phyloP scores from a whole-genome alignment of 2,113 vertebrate species.

The Enhydra lutris region DNA sequence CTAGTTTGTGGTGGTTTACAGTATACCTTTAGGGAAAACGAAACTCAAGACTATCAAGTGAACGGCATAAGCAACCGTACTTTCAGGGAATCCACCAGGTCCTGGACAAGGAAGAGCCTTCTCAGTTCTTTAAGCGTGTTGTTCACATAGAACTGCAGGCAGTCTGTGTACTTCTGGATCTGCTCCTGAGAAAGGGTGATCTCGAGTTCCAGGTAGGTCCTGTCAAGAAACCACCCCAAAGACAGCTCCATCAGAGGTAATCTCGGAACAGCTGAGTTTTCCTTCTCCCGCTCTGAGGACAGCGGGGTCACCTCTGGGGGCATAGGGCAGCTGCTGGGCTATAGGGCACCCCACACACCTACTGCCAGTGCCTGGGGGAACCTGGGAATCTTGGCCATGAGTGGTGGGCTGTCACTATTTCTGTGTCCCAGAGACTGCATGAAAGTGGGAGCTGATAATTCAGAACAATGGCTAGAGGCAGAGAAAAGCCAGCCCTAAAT shows the following conservation, averaged over 20 bases:
- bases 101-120: constrained; percentile 97
- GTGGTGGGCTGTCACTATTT: neutral
- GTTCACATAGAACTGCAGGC: constrained; percentile 94
- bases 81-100: constrained; percentile 98
- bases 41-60: neutral
- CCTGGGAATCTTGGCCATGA: too few species aligned
- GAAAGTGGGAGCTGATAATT: neutral
- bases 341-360: neutral
- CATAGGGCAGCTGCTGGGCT: neutral
- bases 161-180: constrained; percentile 98
- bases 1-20: neutral
- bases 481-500: neutral
- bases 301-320: neutral
- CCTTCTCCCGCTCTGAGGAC: neutral
- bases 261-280: neutral
- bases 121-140: constrained; percentile 95
- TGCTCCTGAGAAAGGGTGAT: constrained; percentile 97
- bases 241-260: neutral
- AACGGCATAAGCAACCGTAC: constrained; percentile 78
- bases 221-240: constrained; percentile 76
- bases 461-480: neutral
- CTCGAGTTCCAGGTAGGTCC: constrained; percentile 96
- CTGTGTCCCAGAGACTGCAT: neutral
- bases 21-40: neutral
- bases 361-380: too few species aligned